Conservation (phyloP, 2,797 vertebrate species). For the Eulemur albifrons region DNA sequence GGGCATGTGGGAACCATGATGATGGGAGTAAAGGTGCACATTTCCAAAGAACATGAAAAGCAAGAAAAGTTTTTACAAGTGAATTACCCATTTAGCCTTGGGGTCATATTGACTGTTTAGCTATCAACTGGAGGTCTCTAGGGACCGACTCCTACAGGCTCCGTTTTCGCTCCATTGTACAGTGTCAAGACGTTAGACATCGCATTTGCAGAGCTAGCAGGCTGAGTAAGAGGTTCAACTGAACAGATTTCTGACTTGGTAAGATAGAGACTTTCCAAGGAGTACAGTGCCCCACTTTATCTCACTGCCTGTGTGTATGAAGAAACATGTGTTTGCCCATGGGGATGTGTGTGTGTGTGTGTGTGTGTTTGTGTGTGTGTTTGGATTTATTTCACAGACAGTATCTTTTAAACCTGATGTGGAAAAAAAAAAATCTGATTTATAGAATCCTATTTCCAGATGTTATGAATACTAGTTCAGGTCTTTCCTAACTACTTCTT, state of each 20-base stretch:
- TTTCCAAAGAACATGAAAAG: background rate
- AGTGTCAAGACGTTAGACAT: background rate
- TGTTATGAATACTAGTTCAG: constrained; percentile 27
- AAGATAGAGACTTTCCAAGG: background rate
- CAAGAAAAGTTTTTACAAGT: background rate
- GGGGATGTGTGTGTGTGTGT: constrained; percentile 8
- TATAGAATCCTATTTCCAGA: constrained; percentile 49
- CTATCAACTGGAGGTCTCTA: background rate
- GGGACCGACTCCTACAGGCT: background rate
- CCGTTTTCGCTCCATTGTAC: background rate
- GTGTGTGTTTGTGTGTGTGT: constrained; percentile 4
- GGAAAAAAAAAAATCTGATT: constrained; percentile 34
- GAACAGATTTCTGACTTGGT: background rate
- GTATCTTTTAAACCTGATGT: constrained; percentile 52
- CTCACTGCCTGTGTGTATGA: background rate
- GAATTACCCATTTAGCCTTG: background rate
- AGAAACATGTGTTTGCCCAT: constrained; percentile 11
- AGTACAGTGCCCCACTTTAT: background rate
- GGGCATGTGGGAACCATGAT: background rate
- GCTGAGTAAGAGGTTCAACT: background rate
- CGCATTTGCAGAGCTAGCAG: background rate
- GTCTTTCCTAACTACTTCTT: constrained; percentile 47
- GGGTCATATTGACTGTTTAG: background rate
- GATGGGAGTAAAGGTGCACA: background rate
- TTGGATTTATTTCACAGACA: constrained; percentile 49